Evolutionary conservation across 2,888 invertebrate species (phyloP).

Genomic region (Rhingia rostrata): DNA sequence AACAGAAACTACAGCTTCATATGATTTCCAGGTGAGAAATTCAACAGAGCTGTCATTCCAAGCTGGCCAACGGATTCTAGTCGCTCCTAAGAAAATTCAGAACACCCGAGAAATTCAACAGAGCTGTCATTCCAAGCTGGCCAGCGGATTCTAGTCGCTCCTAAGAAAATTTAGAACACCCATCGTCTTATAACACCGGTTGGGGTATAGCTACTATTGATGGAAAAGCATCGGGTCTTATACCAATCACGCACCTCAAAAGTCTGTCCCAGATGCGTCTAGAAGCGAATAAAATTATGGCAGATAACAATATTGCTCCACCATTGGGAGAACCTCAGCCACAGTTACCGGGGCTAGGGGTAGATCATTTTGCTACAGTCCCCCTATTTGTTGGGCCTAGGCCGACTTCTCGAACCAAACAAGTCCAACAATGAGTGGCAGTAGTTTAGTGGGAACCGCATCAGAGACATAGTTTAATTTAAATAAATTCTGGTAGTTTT

Average conservation of each 20-base stretch:
- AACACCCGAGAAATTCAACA: constrained; percentile 86
- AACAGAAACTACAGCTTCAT: constrained; percentile 87
- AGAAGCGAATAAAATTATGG: constrained; percentile 29
- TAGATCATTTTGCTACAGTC: constrained; percentile 45
- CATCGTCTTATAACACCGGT: constrained; percentile 86
- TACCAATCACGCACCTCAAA: constrained; percentile 86
- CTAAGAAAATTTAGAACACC: constrained; percentile 90
- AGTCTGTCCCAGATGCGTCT: constrained; percentile 79
- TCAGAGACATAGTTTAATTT: constrained; percentile 14
- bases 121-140: constrained; percentile 91
- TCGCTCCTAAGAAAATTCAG: constrained; percentile 94
- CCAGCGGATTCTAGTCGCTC: constrained; percentile 91
- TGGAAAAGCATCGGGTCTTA: constrained; percentile 85
- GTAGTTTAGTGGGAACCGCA: constrained; percentile 12
- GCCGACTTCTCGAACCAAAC: constrained; percentile 18
- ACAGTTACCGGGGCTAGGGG: constrained; percentile 40
- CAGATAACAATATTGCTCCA: constrained; percentile 44
- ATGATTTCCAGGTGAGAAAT: constrained; percentile 89
- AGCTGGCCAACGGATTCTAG: constrained; percentile 89
- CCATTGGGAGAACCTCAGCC: constrained; percentile 29
- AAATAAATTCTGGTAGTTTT: constrained; percentile 7
- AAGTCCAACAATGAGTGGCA: constrained; percentile 33
- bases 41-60: constrained; percentile 91
- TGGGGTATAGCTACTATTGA: constrained; percentile 87
- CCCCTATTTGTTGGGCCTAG: constrained; percentile 23